Percentiles rank a stretch among this genome's conserved stretches.
phyloP scores from a whole-genome alignment of 2,888 invertebrate species.

The Salticus scenicus region DNA sequence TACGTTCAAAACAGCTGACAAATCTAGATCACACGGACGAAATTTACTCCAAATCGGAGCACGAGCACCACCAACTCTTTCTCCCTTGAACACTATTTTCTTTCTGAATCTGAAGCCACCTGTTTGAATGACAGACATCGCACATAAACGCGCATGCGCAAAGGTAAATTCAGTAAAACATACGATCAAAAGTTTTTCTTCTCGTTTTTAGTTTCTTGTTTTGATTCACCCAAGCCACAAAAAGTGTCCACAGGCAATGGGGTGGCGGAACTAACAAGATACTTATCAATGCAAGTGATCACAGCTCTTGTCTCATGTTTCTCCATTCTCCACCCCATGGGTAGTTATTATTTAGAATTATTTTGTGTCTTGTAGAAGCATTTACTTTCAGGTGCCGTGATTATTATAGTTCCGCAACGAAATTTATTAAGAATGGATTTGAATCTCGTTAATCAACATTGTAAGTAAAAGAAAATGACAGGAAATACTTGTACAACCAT shows the following conservation, averaged over 20 bases:
- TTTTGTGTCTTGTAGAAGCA: background rate
- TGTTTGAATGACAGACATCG: slow-evolving; percentile 1
- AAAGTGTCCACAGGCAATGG: background rate
- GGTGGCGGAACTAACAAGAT: slow-evolving; percentile 2
- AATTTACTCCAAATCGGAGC: background rate
- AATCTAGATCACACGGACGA: no score
- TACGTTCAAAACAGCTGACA: no score
- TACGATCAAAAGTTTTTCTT: background rate
- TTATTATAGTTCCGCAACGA: no score
- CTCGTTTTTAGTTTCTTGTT: background rate
- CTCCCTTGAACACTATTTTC: background rate
- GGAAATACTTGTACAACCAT: no score
- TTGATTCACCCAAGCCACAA: background rate
- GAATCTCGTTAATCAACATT: no score
- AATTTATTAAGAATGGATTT: no score
- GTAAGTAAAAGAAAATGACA: no score
- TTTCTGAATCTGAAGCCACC: background rate
- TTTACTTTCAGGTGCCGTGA: background rate
- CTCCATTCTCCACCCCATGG: no score
- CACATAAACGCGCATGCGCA: background rate
- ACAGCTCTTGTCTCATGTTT: no score
- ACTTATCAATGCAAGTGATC: background rate
- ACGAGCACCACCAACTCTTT: background rate
- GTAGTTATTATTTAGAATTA: no score
- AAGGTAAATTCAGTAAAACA: background rate